Evolutionary conservation across 2,797 vertebrate species (phyloP), one percentile per base, ranked within the genome.

Genomic region (Anguilla pacifica): DNA sequence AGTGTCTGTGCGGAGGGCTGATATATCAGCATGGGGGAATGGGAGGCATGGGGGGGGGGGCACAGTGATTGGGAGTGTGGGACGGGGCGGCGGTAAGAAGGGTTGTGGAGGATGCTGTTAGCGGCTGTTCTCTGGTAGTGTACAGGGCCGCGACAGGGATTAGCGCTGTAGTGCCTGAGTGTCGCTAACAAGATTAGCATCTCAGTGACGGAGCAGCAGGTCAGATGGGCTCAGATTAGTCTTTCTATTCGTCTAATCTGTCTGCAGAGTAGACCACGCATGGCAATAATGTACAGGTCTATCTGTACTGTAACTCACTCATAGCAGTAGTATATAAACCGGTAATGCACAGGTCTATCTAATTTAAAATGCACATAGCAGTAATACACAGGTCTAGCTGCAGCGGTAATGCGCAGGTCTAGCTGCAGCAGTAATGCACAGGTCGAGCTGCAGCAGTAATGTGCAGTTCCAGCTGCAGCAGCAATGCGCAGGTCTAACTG

Each of bases 101-200:
- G 53, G 43, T 22, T 85, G 84, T 13, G 84, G 59, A 13, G 43
- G 25, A 74, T 1, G 39, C 64, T n/a, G 13, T 49, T 11, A 46
- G 72, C 3, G 6, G 9, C 22, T 35, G 84, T 90, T 89, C 86
- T 90, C 88, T 67, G 53, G 51, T 31, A n/a, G 67, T 17, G 74
- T 64, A 61, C 57, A 6, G 86, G 85, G 35, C 35, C 13, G 6
- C n/a, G 61, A 22, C 39, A 15, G 55, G 61, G 72, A 90, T 89
- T 91, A 87, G n/a, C 2, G 43, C 64, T 83, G 86, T 70, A 39
- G 39, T 49, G 31, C 74, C 39, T 84, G 81, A 86, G 87, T 88
- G 57, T 85, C 87, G 86, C 49, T 89, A 91, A 91, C 79, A 82
- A 88, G 90, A 91, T 89, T 88, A 89, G 53, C 81, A 88, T 89